phyloP scores from a whole-genome alignment of 2,797 vertebrate species.

The Darevskia mixta region DNA sequence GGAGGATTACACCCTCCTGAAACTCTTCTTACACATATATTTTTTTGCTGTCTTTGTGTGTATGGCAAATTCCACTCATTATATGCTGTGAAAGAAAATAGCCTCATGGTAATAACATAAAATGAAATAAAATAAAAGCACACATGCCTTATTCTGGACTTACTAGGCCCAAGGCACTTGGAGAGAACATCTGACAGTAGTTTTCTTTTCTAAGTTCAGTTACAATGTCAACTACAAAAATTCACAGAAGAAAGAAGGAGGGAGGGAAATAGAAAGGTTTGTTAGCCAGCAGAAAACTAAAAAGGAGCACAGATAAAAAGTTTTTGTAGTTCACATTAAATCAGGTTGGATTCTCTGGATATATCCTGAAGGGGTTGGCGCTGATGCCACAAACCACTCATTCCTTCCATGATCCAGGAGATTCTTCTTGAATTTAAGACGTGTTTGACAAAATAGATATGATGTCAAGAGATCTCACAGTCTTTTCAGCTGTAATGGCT shows the following conservation, averaged over 20 bases:
- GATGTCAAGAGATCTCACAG: conserved; percentile 21
- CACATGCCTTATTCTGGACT: not conserved
- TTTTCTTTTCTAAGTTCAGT: not conserved
- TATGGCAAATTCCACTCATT: conserved; percentile 2
- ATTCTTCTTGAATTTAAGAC: conserved; percentile 46
- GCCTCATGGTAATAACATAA: not conserved
- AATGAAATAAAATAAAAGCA: not conserved
- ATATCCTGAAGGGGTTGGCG: conserved; percentile 46
- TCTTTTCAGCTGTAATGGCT: conserved; percentile 22
- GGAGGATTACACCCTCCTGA: not conserved
- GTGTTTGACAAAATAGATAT: conserved; percentile 10
- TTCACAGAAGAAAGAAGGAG: conserved; percentile 18
- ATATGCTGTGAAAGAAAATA: not conserved
- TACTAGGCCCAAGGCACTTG: not conserved
- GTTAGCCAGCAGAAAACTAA: conserved; percentile 22
- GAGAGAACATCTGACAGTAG: not conserved
- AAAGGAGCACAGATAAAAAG: conserved; percentile 39
- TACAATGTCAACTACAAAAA: not conserved
- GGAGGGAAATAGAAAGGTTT: conserved; percentile 6
- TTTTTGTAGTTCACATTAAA: conserved; percentile 38
- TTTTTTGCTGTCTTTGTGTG: conserved; percentile 11
- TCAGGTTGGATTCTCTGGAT: conserved; percentile 25
- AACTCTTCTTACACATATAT: not conserved
- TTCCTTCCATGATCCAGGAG: conserved; percentile 47
- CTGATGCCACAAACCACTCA: conserved; percentile 47